phyloP scores from a whole-genome alignment of 2,888 invertebrate genomes.

The Campoletis raptor region DNA sequence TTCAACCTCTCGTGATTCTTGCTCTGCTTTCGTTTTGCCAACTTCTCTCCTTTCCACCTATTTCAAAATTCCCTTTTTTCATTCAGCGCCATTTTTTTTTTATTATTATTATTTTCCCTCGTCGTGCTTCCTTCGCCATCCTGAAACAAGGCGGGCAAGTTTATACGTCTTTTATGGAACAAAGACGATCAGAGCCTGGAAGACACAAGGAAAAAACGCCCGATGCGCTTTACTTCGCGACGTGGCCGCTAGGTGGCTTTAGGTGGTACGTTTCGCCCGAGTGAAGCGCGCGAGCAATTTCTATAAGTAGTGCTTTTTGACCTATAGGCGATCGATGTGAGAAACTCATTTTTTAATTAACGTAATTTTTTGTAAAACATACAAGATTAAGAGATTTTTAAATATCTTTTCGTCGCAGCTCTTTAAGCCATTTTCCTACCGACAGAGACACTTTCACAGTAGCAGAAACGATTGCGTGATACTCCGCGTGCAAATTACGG shows the following conservation, averaged over 20 bases:
- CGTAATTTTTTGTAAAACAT: not conserved
- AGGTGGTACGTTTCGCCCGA: not conserved
- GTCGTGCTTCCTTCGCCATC: not conserved
- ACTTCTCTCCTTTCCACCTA: constrained; percentile 21
- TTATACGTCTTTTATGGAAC: not conserved
- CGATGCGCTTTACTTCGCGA: not conserved
- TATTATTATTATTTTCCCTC: constrained; percentile 52
- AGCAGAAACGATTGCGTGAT: constrained; percentile 59
- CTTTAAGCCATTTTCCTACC: not conserved
- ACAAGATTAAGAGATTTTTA: not conserved
- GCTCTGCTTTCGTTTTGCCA: constrained; percentile 62
- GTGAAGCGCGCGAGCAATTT: not conserved
- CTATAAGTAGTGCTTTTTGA: not conserved
- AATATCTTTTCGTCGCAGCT: not conserved
- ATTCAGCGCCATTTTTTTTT: constrained; percentile 55
- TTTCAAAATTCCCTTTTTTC: constrained; percentile 47
- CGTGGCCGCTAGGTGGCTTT: not conserved
- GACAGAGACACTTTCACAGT: constrained; percentile 10
- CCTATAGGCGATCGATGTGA: not conserved
- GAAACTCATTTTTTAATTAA: not conserved
- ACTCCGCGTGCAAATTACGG: constrained; percentile 64
- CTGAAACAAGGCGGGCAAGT: not conserved
- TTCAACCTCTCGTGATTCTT: constrained; percentile 69
- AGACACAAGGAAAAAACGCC: not conserved
- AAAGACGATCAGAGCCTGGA: too few relatives aligned